A percentile compares a stretch with the other conserved stretches of the same genome.
These are phyloP conservation scores for Agapornis roseicollis DNA, from an alignment of 2,113 vertebrate species.

Conservation along the genomic window DNA sequence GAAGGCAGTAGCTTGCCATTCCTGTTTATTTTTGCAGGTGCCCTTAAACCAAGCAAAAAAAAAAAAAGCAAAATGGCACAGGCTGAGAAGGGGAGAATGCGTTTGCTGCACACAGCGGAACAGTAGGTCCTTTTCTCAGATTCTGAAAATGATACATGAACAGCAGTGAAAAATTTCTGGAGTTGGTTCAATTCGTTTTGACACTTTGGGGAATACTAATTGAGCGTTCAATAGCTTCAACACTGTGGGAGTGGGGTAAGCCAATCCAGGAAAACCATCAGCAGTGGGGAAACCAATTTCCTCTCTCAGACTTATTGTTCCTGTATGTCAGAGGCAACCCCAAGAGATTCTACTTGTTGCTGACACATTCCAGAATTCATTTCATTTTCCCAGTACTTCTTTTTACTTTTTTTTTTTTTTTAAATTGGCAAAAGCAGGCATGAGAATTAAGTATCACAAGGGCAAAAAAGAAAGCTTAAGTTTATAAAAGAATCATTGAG, in stretches of 20 bases:
- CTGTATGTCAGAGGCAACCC: not conserved
- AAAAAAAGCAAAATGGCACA: not conserved
- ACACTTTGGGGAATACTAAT: slow-evolving; percentile 17
- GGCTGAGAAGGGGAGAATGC: not conserved
- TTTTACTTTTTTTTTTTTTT: not conserved
- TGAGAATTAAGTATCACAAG: not conserved
- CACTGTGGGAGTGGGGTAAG: not conserved
- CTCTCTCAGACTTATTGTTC: slow-evolving; percentile 17
- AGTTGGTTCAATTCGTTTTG: not conserved
- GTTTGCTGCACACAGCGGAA: not conserved
- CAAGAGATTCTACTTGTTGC: slow-evolving; percentile 3
- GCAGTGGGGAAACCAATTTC: slow-evolving; percentile 11
- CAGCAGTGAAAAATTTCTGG: slow-evolving; percentile 14
- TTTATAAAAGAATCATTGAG: not conserved
- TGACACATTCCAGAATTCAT: slow-evolving; percentile 36
- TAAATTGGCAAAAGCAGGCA: not conserved
- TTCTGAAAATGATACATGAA: not conserved
- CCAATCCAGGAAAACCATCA: slow-evolving; percentile 11
- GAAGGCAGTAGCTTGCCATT: not conserved
- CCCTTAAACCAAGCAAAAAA: not conserved
- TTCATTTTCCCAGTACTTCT: not conserved
- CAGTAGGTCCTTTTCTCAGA: not conserved
- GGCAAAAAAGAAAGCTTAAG: not conserved
- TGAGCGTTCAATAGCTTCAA: not conserved
- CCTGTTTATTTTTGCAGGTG: slow-evolving; percentile 42